Conservation (phyloP, 2,113 vertebrate species). For the Nibea albiflora region DNA sequence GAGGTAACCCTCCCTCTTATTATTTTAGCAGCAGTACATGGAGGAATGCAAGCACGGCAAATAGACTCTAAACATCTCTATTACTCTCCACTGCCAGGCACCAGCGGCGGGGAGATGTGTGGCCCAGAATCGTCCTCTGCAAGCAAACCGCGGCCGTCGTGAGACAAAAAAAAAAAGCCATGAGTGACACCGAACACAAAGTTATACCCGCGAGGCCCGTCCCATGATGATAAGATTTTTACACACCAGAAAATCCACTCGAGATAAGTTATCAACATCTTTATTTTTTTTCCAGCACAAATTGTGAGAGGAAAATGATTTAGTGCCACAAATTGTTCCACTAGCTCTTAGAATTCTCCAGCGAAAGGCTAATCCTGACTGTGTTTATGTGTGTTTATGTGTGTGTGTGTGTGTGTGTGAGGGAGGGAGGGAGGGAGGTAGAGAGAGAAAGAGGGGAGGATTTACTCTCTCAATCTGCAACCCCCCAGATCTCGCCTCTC, state of each 20-base stretch:
- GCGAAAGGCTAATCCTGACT: conserved; percentile 63
- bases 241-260: conserved; percentile 38
- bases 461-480: conserved; percentile 72
- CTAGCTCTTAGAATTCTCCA: conserved; percentile 44
- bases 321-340: conserved; percentile 43
- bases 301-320: conserved; percentile 17
- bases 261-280: conserved; percentile 11
- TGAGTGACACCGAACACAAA: neutral
- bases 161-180: conserved; percentile 28
- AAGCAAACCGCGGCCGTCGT: conserved; percentile 26
- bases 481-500: conserved; percentile 74
- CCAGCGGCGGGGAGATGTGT: conserved; percentile 47
- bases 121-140: conserved; percentile 45
- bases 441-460: conserved; percentile 58
- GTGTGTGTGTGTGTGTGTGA: conserved; percentile 25
- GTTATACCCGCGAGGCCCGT: neutral
- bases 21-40: conserved; percentile 81
- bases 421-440: conserved; percentile 27
- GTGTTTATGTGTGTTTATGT: conserved; percentile 50
- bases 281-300: conserved; percentile 1
- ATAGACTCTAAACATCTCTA: conserved; percentile 78
- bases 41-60: conserved; percentile 79
- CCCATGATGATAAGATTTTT: conserved; percentile 8
- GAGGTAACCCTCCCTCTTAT: conserved; percentile 81
- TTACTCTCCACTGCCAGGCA: conserved; percentile 73